Evolutionary conservation across 2,888 invertebrate genomes (phyloP), one percentile per base, ranked within the genome.

Genomic region (Hirtodrosophila trivittata): DNA sequence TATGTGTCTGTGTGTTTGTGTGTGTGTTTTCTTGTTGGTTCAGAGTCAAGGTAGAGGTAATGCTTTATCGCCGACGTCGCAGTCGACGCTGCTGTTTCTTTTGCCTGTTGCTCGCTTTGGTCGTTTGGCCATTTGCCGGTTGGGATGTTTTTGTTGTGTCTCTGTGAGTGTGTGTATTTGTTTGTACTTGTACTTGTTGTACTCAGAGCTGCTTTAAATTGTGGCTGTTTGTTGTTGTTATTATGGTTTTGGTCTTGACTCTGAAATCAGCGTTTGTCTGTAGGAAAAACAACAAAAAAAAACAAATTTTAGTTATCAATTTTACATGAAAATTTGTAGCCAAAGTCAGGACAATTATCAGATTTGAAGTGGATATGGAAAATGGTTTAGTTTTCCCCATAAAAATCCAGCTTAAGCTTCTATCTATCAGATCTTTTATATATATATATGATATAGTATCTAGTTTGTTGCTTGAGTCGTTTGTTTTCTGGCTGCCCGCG

Each of bases 21-120:
- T 63, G 54, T 66, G 39, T 63, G 18, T 59, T 68, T 33, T 65
- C 69, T 76, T 77, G 75, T 67, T 78, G 77, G 80, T 84, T 88
- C 90, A 90, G 89, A 89, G 90, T 90, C 90, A 90, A 90, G 90
- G 90, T 90, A 89, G 89, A 89, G 89, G 89, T 89, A 89, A 84
- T 74, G 77, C 64, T 68, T 77, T 67, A 70, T 67, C 66, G 54
- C 60, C 59, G 46, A 33, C 55, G 54, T 46, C 58, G 55, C 70
- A 52, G 64, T 26, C 46, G 46, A 25, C 38, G 64, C 38, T 56
- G 56, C 30, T 59, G 58, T 26, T 56, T 60, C 21, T 55, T 46
- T 55, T 50, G 70, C 69, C 71, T 71, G 76, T 67, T 69, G 58
- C 71, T 63, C 39, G 59, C 39, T 65, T 56, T 56, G 54, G 47